Evolutionary conservation across 2,113 vertebrate genomes (phyloP).

Genomic region (Arenaria interpres): DNA sequence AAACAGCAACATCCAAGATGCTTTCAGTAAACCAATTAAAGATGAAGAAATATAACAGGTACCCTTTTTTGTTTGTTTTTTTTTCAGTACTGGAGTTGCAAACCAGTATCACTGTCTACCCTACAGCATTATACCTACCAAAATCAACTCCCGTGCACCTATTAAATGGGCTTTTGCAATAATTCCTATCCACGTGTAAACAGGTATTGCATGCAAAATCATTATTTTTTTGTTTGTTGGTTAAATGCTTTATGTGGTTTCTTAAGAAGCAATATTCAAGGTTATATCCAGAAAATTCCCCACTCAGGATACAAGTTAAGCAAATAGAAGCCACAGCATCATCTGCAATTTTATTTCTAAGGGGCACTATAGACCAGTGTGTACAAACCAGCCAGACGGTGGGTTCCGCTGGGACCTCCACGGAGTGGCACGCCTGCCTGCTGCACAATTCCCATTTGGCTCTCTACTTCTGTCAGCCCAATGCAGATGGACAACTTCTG

Average conservation of each 20-base stretch:
- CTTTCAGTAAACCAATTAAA: neutral
- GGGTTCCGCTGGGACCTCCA: neutral
- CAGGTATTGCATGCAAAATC: neutral
- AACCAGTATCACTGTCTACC: neutral
- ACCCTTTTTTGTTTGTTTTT: neutral
- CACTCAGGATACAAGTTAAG: neutral
- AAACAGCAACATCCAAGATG: neutral
- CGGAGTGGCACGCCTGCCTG: neutral
- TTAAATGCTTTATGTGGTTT: neutral
- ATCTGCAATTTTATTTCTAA: neutral
- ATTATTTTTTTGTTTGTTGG: neutral
- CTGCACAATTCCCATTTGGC: neutral
- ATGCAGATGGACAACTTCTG: slow-evolving; percentile 17
- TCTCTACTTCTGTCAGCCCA: neutral
- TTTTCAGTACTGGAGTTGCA: neutral
- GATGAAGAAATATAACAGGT: neutral
- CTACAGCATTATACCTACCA: neutral
- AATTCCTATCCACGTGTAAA: neutral
- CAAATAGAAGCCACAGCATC: neutral
- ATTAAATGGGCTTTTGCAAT: neutral
- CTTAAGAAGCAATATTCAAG: neutral
- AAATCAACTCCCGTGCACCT: neutral
- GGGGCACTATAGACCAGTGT: neutral
- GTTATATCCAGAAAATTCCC: neutral
- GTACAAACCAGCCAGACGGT: neutral